phyloP scores from a whole-genome alignment of 2,113 vertebrate genomes.

The Anolis sagrei region DNA sequence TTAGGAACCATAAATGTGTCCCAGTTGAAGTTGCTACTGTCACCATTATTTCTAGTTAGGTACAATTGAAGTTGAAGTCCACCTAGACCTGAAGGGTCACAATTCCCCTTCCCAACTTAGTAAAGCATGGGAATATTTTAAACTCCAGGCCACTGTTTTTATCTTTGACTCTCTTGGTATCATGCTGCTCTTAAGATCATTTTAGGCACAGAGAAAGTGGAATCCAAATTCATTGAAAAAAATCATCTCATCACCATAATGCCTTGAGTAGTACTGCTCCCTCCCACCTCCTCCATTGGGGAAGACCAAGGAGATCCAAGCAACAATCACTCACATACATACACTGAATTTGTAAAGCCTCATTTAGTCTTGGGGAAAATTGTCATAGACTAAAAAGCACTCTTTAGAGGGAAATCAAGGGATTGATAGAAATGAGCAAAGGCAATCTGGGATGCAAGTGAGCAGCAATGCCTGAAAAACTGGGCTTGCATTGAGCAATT shows the following conservation, averaged over 20 bases:
- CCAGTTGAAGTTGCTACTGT: too few species aligned
- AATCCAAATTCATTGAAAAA: background rate
- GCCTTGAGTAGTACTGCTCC: background rate
- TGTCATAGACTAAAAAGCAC: background rate
- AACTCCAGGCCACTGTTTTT: background rate
- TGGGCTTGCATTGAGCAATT: conserved; percentile 18
- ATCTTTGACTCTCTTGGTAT: background rate
- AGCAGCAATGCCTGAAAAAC: conserved; percentile 19
- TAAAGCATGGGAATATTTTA: background rate
- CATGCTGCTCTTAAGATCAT: background rate
- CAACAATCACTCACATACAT: background rate
- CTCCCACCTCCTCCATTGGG: background rate
- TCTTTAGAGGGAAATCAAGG: background rate
- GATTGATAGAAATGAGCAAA: conserved; percentile 7
- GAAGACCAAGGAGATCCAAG: background rate
- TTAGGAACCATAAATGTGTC: too few species aligned
- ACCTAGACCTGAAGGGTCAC: too few species aligned
- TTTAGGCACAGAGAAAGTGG: background rate
- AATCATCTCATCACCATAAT: background rate
- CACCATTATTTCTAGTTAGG: too few species aligned
- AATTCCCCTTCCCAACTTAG: background rate
- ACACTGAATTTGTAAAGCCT: background rate
- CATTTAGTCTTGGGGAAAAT: background rate
- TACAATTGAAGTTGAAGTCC: too few species aligned
- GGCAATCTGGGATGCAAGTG: background rate